Evolutionary conservation across 2,113 vertebrate species (phyloP), one percentile per base, ranked within the genome.

Genomic region (Actenoides hombroni): DNA sequence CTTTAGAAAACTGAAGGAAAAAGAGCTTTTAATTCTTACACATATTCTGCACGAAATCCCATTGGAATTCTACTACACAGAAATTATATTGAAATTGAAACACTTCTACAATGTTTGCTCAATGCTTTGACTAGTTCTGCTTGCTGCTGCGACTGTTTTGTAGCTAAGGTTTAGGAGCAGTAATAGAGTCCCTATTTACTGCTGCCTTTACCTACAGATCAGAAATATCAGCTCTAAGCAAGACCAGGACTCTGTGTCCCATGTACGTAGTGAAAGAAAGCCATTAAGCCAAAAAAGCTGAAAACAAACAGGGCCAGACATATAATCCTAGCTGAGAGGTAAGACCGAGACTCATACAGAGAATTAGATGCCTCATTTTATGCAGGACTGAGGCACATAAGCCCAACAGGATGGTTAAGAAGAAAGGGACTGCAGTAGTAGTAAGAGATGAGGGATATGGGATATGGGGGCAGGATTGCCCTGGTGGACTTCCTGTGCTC

Each of bases 1-100:
- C 57, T 95, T 84, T 75, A 94, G 77, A 92, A 95, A 93, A 82
- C 51, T 16, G 35, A 85, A 91, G 39, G 48, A 92, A 91, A 90
- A 86, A 84, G 56, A 82, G 33, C 15, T 89, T 95, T 48, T 79
- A 71, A 86, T 91, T 96, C 88, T 46, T 56, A 60, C 40, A 60
- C 7, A 37, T 8, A 6, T 84, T 82, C 49, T 92, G 67, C 65
- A 76, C 59, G 53, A 94, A 96, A 93, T 78, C 35, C 90, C 64
- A 78, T 9, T 90, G 68, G 40, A 86, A 84, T n/a, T 29, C 28
- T 71, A 25, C 64, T n/a, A 59, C 29, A 64, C 0, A 71, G 64
- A 84, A 88, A 90, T 75, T 0, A 33, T 37, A 48, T 3, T 73
- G 76, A 91, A 92, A 73, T 60, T 39, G n/a, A 78, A 95, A 78